Evolutionary conservation across 2,888 invertebrate genomes (phyloP), one percentile per base, ranked within the genome.

Genomic region (Serripes groenlandicus): DNA sequence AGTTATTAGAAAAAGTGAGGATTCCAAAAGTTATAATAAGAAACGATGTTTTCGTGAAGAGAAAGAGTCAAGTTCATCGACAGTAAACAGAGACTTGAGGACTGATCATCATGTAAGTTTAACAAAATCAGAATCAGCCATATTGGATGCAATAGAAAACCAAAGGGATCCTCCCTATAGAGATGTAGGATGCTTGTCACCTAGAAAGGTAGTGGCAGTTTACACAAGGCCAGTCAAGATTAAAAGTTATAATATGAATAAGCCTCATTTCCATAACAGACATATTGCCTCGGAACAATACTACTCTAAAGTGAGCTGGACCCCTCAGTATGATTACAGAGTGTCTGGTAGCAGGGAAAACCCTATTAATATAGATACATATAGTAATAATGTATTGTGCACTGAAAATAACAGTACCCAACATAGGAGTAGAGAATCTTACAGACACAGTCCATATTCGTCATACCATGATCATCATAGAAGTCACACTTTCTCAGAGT

Each of bases 181-280:
- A 11, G 71, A 78, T 71, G 37, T 78, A 34, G 77, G 77, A 15
- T 23, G 71, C 18, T 26, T 78, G 35, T 78, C 77, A 21, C 71
- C 71, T 49, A 71, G 56, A 11, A 71, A 71, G 60, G 42, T 72
- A 28, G 26, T 78, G 26, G 52, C 71, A 15, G 49, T 42, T 18
- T 78, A 71, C 26, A 32, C 26, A 30, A 62, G 77, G 62, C 37
- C 49, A 4, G 54, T n/a, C 23, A 34, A 32, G 23, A 34, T 21
- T 3, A 4, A 62, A 15, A 21, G 34, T 3, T 34, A 18, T 30
- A 62, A 3, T 15, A 30, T 32, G 34, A 42, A 3, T 26, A 18
- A 18, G 18, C 11, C 1, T 23, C n/a, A n/a, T n/a, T n/a, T n/a
- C n/a, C n/a, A n/a, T n/a, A 26, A 37, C 26, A 66, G 5, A 35